Evolutionary conservation across 2,888 invertebrate species (phyloP).

Genomic region (Chrysolina haemoptera): DNA sequence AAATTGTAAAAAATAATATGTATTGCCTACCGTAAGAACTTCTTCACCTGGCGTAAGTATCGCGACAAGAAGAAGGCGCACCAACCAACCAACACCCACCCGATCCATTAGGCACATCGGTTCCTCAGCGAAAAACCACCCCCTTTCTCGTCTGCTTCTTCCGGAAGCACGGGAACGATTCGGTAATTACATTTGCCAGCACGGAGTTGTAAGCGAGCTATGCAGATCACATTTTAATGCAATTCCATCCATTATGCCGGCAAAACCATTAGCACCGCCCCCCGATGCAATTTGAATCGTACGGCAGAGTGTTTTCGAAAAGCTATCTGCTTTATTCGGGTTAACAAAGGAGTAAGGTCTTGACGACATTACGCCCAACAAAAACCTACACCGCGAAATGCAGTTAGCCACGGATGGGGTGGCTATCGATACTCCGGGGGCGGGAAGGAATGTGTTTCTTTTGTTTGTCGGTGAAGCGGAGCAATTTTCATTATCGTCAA

Average conservation of each 20-base stretch:
- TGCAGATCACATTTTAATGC: conserved; percentile 73
- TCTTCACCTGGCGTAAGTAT: background rate
- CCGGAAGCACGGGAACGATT: conserved; percentile 37
- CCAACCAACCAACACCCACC: conserved; percentile 24
- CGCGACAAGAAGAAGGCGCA: background rate
- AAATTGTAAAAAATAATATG: too few relatives aligned
- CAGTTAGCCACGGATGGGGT: conserved; percentile 26
- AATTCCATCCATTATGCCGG: conserved; percentile 72
- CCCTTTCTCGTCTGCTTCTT: conserved; percentile 1
- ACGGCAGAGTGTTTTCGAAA: conserved; percentile 64
- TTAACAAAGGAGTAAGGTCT: conserved; percentile 65
- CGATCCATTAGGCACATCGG: conserved; percentile 31
- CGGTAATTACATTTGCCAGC: conserved; percentile 66
- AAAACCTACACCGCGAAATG: conserved; percentile 49
- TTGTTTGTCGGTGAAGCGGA: conserved; percentile 11
- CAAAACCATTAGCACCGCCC: conserved; percentile 70
- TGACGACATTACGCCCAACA: conserved; percentile 64
- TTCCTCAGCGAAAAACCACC: background rate
- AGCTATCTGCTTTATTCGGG: conserved; percentile 67
- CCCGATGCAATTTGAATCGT: conserved; percentile 69
- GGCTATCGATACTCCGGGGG: conserved; percentile 23
- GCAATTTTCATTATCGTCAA: background rate
- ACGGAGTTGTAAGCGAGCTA: conserved; percentile 67
- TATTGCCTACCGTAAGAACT: background rate
- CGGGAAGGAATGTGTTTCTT: background rate